phyloP scores from a whole-genome alignment of 2,888 invertebrate genomes.

The Sepioteuthis lessoniana region DNA sequence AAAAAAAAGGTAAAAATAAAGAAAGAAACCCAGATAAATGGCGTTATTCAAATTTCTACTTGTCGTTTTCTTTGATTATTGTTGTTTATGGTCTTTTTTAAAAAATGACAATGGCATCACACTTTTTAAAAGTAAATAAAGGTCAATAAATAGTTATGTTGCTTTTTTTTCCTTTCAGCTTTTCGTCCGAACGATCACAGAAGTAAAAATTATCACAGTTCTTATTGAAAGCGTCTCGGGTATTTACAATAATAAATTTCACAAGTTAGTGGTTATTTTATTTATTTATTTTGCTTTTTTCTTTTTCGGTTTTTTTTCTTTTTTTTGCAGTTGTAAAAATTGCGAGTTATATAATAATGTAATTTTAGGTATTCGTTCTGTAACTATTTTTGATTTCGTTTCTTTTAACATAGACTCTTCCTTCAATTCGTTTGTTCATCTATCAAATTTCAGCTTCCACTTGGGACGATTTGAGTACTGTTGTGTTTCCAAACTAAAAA shows the following conservation, averaged over 20 bases:
- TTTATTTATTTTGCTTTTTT: too few relatives aligned
- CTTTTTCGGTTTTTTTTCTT: background rate
- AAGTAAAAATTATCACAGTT: background rate
- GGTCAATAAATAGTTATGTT: background rate
- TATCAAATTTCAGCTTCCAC: background rate
- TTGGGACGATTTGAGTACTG: background rate
- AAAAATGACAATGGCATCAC: background rate
- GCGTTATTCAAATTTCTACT: background rate
- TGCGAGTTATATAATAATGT: background rate
- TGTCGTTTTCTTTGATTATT: background rate
- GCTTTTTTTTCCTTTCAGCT: conserved; percentile 14
- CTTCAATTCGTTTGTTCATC: background rate
- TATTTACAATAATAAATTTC: background rate
- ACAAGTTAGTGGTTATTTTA: background rate
- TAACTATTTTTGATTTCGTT: background rate
- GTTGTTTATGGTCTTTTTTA: background rate
- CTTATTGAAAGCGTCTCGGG: background rate
- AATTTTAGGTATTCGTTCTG: background rate
- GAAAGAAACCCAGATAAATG: background rate
- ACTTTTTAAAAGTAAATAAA: background rate
- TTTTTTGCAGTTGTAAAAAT: background rate
- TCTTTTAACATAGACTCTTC: background rate
- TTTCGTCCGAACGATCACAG: conserved; percentile 19
- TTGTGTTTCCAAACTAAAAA: background rate
- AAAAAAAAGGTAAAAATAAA: too few relatives aligned